Conservation (phyloP, 2,113 vertebrate genomes). For the Clupea harengus region DNA sequence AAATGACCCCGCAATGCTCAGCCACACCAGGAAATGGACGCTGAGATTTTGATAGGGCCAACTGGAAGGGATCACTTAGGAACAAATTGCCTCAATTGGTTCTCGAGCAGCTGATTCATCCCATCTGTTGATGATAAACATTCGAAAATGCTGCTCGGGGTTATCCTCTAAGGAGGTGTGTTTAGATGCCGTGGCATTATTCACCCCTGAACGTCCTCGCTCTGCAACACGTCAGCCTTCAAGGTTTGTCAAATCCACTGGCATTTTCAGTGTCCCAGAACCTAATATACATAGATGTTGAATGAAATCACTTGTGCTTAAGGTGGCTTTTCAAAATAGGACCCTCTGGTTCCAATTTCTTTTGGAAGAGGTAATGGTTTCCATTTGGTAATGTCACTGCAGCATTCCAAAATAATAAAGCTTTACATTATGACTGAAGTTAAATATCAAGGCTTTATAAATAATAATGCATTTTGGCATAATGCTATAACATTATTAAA, state of each 20-base stretch:
- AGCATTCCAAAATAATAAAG: conserved; percentile 18
- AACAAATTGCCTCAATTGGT: conserved; percentile 43
- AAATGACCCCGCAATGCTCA: conserved; percentile 17
- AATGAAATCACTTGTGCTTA: conserved; percentile 55
- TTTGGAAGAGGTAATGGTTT: conserved; percentile 39
- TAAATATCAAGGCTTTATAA: conserved; percentile 13
- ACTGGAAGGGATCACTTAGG: conserved; percentile 38
- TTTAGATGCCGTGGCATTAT: conserved; percentile 44
- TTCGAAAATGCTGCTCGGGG: conserved; percentile 24
- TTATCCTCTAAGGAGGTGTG: conserved; percentile 22
- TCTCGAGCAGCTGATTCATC: conserved; percentile 24
- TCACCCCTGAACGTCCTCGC: conserved; percentile 39
- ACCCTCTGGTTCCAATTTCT: conserved; percentile 54
- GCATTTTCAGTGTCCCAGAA: conserved; percentile 30
- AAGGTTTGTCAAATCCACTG: conserved; percentile 3
- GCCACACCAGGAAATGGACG: conserved; percentile 43
- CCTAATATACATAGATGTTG: conserved; percentile 35
- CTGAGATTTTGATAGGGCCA: conserved; percentile 29
- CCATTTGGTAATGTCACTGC: conserved; percentile 21
- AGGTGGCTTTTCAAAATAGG: conserved; percentile 31
- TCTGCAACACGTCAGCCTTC: conserved; percentile 20
- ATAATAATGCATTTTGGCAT: conserved; percentile 17
- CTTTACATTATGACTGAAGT: conserved; percentile 14
- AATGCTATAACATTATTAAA: conserved; percentile 10
- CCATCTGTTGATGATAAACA: conserved; percentile 43